A percentile compares a stretch with the other conserved stretches of the same genome.
phyloP scores from a whole-genome alignment of 2,888 invertebrate species.

The Drosophila tanythrix region DNA sequence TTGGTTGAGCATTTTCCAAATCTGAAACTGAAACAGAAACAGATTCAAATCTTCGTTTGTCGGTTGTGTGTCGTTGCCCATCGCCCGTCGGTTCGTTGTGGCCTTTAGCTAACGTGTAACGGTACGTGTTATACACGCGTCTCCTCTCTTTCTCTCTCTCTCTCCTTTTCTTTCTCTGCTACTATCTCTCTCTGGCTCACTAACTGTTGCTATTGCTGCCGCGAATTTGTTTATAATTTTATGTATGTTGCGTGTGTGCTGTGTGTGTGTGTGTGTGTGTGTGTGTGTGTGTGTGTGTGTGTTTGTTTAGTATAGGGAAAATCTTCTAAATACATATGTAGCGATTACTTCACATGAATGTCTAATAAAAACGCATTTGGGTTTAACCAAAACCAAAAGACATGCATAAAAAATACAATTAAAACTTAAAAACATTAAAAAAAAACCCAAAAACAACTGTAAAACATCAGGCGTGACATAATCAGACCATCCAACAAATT shows the following conservation, averaged over 20 bases:
- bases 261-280: conserved; percentile 29
- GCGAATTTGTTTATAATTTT: conserved; percentile 76
- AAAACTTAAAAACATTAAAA: conserved; percentile 8
- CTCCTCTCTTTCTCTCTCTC: conserved; percentile 8
- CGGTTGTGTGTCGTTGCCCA: conserved; percentile 81
- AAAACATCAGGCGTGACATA: conserved; percentile 66
- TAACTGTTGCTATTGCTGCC: conserved; percentile 37
- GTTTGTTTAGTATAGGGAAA: conserved; percentile 32
- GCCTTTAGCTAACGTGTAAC: conserved; percentile 66
- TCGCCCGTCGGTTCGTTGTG: conserved; percentile 36
- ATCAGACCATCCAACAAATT: conserved; percentile 48
- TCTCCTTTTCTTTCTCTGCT: conserved; percentile 11
- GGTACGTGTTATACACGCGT: conserved; percentile 65
- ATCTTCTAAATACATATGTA: conserved; percentile 27
- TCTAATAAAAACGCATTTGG: conserved; percentile 44
- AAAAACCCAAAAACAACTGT: conserved; percentile 46
- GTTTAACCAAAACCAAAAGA: conserved; percentile 6
- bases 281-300: conserved; percentile 35
- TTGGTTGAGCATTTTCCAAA: conserved; percentile 56
- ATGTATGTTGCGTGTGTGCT: conserved; percentile 15
- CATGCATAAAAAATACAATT: conserved; percentile 23
- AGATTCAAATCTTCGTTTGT: conserved; percentile 84
- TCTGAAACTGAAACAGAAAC: conserved; percentile 75
- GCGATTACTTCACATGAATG: conserved; percentile 43
- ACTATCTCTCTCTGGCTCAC: conserved; percentile 21